phyloP scores from a whole-genome alignment of 2,888 invertebrate genomes.

The Scaptomyza cyrtandrae region DNA sequence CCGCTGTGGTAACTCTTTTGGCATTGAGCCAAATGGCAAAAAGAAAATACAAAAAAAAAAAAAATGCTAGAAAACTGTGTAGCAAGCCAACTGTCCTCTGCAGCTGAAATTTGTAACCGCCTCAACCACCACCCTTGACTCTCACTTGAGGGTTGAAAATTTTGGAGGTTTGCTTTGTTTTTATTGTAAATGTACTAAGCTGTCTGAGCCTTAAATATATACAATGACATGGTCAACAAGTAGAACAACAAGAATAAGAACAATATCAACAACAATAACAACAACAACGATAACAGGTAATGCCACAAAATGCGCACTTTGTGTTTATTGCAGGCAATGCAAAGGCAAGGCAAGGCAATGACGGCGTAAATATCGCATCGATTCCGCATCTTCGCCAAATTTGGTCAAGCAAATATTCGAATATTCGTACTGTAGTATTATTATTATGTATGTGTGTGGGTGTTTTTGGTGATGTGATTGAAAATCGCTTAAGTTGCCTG shows the following conservation, averaged over 20 bases:
- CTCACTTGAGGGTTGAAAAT: conserved; percentile 25
- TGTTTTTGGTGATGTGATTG: conserved; percentile 45
- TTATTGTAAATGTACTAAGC: conserved; percentile 52
- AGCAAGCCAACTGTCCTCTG: conserved; percentile 25
- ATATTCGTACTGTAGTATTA: conserved; percentile 21
- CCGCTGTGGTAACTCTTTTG: conserved; percentile 53
- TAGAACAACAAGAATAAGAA: conserved; percentile 26
- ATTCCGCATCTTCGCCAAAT: conserved; percentile 54
- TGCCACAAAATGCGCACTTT: conserved; percentile 50
- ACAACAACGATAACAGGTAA: conserved; percentile 27
- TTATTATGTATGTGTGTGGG: conserved; percentile 11
- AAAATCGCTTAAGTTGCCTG: conserved; percentile 63
- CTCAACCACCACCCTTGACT: conserved; percentile 6
- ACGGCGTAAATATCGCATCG: conserved; percentile 30
- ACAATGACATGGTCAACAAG: conserved; percentile 51
- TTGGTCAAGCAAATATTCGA: conserved; percentile 53
- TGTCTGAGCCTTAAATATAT: conserved; percentile 63
- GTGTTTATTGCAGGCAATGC: conserved; percentile 66
- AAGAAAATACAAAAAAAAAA: background rate
- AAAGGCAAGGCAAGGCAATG: conserved; percentile 8
- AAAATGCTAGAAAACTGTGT: conserved; percentile 35
- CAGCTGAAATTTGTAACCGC: conserved; percentile 14
- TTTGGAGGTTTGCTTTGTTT: conserved; percentile 46
- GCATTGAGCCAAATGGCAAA: conserved; percentile 57
- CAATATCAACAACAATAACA: conserved; percentile 20